Conservation (phyloP, 2,888 invertebrate genomes). For the Chelonus formosanus region DNA sequence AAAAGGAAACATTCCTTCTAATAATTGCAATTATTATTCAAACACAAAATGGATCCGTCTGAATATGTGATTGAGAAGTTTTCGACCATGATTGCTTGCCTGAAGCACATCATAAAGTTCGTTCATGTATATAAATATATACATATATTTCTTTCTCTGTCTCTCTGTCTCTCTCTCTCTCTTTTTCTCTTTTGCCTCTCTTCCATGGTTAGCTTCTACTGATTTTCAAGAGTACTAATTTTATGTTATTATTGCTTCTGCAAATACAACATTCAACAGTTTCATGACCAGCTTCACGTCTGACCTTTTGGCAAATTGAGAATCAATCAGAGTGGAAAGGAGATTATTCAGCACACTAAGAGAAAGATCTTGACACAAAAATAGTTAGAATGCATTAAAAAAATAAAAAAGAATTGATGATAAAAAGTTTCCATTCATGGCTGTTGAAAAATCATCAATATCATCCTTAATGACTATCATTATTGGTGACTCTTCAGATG, state of each 20-base stretch:
- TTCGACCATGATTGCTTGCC: constrained; percentile 49
- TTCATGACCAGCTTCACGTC: constrained; percentile 19
- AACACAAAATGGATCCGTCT: constrained; percentile 30
- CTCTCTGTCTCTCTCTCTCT: constrained; percentile 12
- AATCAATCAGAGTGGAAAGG: no score
- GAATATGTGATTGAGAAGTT: constrained; percentile 36
- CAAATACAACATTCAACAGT: constrained; percentile 54
- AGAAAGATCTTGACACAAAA: no score
- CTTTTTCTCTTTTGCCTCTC: not conserved
- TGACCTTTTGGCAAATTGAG: not conserved
- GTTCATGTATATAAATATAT: constrained; percentile 3
- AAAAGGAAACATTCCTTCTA: constrained; percentile 6
- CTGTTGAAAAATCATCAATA: no score
- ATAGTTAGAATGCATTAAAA: no score
- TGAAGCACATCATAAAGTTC: constrained; percentile 53
- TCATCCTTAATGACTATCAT: no score
- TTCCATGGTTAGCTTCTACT: not conserved
- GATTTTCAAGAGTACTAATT: constrained; percentile 49
- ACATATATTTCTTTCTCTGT: constrained; percentile 18
- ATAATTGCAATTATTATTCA: constrained; percentile 18
- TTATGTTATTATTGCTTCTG: constrained; percentile 56
- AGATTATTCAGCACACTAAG: no score
- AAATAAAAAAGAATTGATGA: no score
- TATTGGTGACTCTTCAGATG: no score
- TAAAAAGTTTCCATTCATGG: no score